phyloP scores from a whole-genome alignment of 92 coral and sea anemone species.

The Hydrozoanthus gracilis region DNA sequence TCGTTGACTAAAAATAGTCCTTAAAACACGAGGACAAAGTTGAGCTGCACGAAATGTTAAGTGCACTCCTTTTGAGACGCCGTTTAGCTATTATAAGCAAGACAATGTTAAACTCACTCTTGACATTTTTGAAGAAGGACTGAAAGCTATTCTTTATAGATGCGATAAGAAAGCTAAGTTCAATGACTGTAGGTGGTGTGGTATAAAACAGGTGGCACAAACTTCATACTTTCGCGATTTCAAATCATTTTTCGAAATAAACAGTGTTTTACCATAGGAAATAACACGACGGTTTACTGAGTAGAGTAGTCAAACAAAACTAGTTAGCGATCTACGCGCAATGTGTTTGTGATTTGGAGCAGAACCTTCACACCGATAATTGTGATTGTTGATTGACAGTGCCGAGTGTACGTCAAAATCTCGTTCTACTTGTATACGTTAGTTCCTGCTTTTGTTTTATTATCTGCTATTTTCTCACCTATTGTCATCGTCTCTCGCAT shows the following conservation, averaged over 20 bases:
- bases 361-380: conserved; percentile 40
- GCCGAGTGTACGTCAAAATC: conserved; percentile 58
- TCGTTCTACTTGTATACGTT: conserved; percentile 63
- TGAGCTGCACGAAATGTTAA: background rate
- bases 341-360: conserved; percentile 37
- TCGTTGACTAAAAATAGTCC: conserved; percentile 11
- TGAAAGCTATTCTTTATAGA: conserved; percentile 21
- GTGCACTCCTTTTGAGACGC: background rate
- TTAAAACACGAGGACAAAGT: conserved; percentile 6
- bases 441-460: conserved; percentile 74
- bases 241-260: background rate
- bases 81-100: background rate
- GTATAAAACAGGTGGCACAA: background rate
- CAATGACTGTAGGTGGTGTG: conserved; percentile 30
- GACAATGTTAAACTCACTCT: conserved; percentile 14
- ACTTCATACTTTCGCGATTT: conserved; percentile 8
- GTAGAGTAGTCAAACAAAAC: background rate
- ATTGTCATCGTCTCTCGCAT: conserved; percentile 87
- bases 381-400: conserved; percentile 62
- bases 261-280: background rate
- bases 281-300: background rate
- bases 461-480: conserved; percentile 80
- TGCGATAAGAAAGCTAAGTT: conserved; percentile 19
- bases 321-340: background rate
- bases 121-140: conserved; percentile 2